These are phyloP conservation scores for Hedya salicella DNA, from an alignment of 2,888 invertebrate species.

Conservation along the genomic window DNA sequence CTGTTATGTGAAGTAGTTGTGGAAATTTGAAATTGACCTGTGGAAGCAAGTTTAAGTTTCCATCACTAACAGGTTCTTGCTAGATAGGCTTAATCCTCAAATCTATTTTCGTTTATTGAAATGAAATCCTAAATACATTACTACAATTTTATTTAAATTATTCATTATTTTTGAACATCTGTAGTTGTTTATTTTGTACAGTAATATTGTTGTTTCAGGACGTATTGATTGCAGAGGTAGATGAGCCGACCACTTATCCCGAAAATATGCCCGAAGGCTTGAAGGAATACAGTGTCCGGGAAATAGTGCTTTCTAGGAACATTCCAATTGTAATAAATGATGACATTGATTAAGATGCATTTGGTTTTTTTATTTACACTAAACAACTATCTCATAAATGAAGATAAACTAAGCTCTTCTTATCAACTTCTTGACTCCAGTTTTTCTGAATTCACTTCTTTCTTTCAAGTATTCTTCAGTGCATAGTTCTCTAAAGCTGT, in stretches of 20 bases:
- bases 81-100: too few relatives aligned
- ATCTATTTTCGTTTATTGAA: too few relatives aligned
- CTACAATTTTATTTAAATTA: too few relatives aligned
- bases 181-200: background rate
- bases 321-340: constrained; percentile 74
- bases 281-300: constrained; percentile 85
- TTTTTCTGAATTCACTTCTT: constrained; percentile 91
- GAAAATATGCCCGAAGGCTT: constrained; percentile 79
- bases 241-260: constrained; percentile 57
- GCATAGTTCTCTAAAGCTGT: constrained; percentile 89
- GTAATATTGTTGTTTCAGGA: constrained; percentile 79
- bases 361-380: constrained; percentile 61
- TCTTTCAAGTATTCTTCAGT: constrained; percentile 92
- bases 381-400: constrained; percentile 48
- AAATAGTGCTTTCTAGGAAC: constrained; percentile 87
- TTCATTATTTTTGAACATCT: background rate
- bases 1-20: too few relatives aligned
- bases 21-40: too few relatives aligned
- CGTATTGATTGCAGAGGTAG: constrained; percentile 87
- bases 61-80: too few relatives aligned
- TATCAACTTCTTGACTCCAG: constrained; percentile 88
- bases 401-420: constrained; percentile 66
- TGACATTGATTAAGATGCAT: constrained; percentile 63
- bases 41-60: too few relatives aligned
- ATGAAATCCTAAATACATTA: too few relatives aligned